Percentiles rank a stretch among this genome's conserved stretches.
Conservation (phyloP, 2,113 vertebrate species). For the Lepidiolamprologus cunningtoni region DNA sequence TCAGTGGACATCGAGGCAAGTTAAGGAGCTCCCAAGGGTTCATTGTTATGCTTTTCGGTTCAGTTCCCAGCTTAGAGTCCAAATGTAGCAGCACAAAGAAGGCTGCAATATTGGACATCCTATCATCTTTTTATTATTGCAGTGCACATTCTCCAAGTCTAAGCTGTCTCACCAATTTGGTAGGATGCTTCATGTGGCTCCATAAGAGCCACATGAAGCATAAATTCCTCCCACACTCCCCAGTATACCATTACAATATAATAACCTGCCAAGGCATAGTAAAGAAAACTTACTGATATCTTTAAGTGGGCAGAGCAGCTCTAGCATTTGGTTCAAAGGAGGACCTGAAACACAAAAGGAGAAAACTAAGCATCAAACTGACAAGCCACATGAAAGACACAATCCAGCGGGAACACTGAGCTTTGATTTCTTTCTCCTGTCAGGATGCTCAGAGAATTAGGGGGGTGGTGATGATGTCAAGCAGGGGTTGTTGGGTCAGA, state of each 20-base stretch:
- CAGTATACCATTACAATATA: not conserved
- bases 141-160: not conserved
- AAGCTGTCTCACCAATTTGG: not conserved
- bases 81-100: not conserved
- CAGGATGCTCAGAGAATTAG: not conserved
- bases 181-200: not conserved
- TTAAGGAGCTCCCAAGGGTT: not conserved
- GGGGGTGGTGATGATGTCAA: not conserved
- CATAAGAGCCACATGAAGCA: not conserved
- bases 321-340: constrained; percentile 21
- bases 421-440: not conserved
- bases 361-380: constrained; percentile 15
- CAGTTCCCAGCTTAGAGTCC: not conserved
- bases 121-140: not conserved
- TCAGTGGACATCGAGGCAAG: not conserved
- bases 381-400: not conserved
- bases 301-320: constrained; percentile 25
- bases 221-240: not conserved
- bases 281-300: constrained; percentile 25
- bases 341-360: constrained; percentile 39
- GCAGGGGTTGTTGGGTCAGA: not conserved
- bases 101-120: not conserved
- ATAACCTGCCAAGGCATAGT: not conserved
- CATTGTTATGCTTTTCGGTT: not conserved
- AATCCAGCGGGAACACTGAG: not conserved